Base-by-base conservation (phyloP, 2,888 invertebrate genomes). In the Ernsta delagoae region DNA sequence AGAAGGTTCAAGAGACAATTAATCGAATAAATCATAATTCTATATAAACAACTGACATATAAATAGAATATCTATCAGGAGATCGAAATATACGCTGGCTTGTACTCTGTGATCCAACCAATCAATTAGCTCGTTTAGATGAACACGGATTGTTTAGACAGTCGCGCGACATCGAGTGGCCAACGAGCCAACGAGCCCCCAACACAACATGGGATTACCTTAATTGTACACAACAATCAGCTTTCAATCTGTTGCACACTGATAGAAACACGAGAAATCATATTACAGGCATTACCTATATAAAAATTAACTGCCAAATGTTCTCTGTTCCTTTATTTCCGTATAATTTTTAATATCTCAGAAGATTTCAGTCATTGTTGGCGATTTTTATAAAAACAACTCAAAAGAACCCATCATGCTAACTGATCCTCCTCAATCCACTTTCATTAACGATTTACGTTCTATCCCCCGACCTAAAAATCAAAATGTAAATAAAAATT, bases 401-500 rank as follows among this genome's bases (percentile, higher is more conserved):
- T 73, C 75, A 77, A 79, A 79, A 79, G 72, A 78, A 77, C 67
- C 72, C 69, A 76, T 73, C 75, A 77, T 70, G 78, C 78, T 72
- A 77, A 83, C 75, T 77, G 77, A 84, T 82, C 82, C 79, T 72
- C 77, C 80, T 83, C 82, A 86, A 87, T 85, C 81, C 78, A 83
- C 78, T 86, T 84, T 83, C 80, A 83, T 80, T 80, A 83, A 84
- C 79, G 81, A 80, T 80, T 81, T 83, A 73, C 79, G 74, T 82
- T 86, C 84, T 81, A 85, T 85, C 81, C 80, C 60, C 70, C 75
- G 71, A 77, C 59, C 79, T 84, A 75, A 79, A 84, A 83, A 83
- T 85, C 83, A 82, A 78, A 86, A 85, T 76, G 77, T 81, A 85
- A 85, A 87, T 83, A 86, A 80, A 87, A 86, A 88, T 83, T 78